These are phyloP conservation scores for Clarias platycephalus DNA, from an alignment of 2,797 vertebrate genomes.

Conservation along the genomic window DNA sequence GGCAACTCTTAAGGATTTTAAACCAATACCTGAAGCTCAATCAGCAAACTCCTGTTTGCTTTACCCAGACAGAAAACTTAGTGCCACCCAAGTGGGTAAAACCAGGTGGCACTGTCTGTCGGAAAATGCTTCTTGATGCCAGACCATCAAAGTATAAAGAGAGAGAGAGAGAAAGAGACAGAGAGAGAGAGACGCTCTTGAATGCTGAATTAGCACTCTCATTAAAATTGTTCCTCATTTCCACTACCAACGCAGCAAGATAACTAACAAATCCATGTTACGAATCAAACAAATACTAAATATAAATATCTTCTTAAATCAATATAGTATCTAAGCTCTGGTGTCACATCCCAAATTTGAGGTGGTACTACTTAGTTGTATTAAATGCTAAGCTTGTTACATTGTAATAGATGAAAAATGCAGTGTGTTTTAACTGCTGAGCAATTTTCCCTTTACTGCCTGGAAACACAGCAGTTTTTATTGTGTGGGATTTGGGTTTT, in stretches of 20 bases:
- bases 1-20: not conserved
- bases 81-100: conserved; percentile 50
- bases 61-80: conserved; percentile 6
- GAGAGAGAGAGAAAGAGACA: conserved; percentile 46
- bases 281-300: not conserved
- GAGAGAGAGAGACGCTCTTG: conserved; percentile 17
- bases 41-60: not conserved
- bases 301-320: not conserved
- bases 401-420: not conserved
- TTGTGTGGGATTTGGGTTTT: conserved; percentile 41
- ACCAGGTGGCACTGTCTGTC: conserved; percentile 31
- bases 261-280: conserved; percentile 16
- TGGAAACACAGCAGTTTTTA: conserved; percentile 48
- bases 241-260: conserved; percentile 41
- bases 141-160: conserved; percentile 8
- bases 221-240: conserved; percentile 26
- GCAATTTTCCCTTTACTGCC: conserved; percentile 48
- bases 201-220: conserved; percentile 63
- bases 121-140: conserved; percentile 44
- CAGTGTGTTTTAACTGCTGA: conserved; percentile 59
- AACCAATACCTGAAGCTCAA: not conserved
- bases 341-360: not conserved
- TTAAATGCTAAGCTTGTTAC: conserved; percentile 21
- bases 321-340: not conserved
- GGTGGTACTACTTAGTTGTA: conserved; percentile 22